phyloP scores from a whole-genome alignment of 2,113 vertebrate genomes.

The Pseudorectes ferrugineus region DNA sequence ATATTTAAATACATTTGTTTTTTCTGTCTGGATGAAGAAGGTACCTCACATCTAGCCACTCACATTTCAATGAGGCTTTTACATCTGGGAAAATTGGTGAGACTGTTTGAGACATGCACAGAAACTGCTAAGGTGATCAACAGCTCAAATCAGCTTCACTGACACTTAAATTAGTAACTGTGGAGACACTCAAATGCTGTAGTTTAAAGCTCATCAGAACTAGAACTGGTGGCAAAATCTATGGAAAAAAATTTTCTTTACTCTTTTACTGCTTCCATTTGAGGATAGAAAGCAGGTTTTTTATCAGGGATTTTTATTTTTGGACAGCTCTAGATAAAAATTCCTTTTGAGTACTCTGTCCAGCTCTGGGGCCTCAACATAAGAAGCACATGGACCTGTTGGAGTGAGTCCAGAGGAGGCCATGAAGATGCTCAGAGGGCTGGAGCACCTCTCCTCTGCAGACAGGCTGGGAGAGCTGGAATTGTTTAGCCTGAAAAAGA shows the following conservation, averaged over 20 bases:
- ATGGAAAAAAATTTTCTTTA: background rate
- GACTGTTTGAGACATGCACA: background rate
- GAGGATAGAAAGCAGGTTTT: background rate
- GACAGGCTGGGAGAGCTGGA: background rate
- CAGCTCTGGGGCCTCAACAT: background rate
- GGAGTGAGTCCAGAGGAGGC: background rate
- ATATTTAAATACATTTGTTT: background rate
- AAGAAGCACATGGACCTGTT: background rate
- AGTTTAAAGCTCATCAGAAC: background rate
- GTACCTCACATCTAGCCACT: background rate
- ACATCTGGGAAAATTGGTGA: background rate
- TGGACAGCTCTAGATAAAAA: background rate
- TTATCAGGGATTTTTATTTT: background rate
- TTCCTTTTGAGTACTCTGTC: background rate
- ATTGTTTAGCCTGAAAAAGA: background rate
- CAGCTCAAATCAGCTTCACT: background rate
- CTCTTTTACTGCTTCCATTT: background rate
- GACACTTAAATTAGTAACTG: background rate
- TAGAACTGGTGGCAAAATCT: background rate
- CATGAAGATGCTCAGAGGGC: background rate
- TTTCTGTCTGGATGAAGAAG: background rate
- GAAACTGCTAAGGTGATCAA: background rate
- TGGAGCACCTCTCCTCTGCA: background rate
- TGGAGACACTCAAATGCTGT: background rate
- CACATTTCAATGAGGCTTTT: background rate